Base-by-base conservation (phyloP, 2,888 invertebrate species). In the Argyra leucocephala region DNA sequence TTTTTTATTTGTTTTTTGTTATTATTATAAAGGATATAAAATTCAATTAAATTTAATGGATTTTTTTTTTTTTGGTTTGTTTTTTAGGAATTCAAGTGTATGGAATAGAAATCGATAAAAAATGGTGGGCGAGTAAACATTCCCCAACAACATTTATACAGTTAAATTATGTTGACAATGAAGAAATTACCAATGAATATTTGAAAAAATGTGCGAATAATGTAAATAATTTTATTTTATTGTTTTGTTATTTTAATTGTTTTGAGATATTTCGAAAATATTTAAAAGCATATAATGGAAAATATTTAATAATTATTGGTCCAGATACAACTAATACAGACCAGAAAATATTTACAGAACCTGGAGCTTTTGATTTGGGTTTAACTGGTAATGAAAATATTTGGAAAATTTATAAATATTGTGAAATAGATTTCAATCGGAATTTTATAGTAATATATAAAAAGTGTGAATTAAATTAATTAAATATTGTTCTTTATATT, bases 221-320 rank as follows among this genome's bases (percentile, higher is more conserved):
- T 4, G 12, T 65, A n/a, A 65, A 69, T 63, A 37, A 72, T 36
- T 75, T 74, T 66, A 88, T 88, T 0, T 73, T 91, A 64, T 74
- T 92, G 62, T 92, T 92, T 76, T 92, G 91, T 74, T 92, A 92
- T 73, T 93, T 92, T 72, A 92, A 91, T 73, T 85, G 89, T 72
- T 82, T 85, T 9, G 70, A 73, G 1, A 89, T 89, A 23, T 92
- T 91, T 76, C 73, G 81, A 15, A 79, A 86, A 12, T 92, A 92
- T 72, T 76, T 92, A 66, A 75, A 83, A 69, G 75, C 82, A 72
- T 89, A 85, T 75, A 73, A 78, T 59, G 88, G 94, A 36, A 80
- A 81, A 57, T 81, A 86, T 67, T 75, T 93, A 64, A 81, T 93
- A 72, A 85, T 93, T 21, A 87, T 91, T 68, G 92, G 91, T 0